Conservation (phyloP, 2,113 vertebrate genomes). For the Spilogale gracilis region DNA sequence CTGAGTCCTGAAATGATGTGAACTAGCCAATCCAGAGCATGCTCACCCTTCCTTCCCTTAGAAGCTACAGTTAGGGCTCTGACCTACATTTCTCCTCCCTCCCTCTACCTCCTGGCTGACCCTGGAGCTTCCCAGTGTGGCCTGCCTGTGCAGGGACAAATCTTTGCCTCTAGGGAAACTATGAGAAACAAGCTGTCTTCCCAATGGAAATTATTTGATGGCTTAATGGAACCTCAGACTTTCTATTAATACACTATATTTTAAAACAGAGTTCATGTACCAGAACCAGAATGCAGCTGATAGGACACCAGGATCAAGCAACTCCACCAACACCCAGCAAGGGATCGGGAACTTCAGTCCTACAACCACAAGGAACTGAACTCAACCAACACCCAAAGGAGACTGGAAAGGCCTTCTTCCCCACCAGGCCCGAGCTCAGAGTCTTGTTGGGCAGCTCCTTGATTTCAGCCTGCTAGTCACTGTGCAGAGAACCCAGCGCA, state of each 20-base stretch:
- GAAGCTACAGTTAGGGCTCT: neutral
- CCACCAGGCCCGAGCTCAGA: neutral
- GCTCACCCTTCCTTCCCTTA: neutral
- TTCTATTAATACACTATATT: neutral
- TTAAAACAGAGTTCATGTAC: neutral
- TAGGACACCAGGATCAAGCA: rapidly evolving
- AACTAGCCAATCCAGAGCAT: neutral
- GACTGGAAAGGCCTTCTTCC: neutral
- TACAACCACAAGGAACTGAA: neutral
- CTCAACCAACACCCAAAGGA: neutral
- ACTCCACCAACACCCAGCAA: neutral
- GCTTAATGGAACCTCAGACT: neutral
- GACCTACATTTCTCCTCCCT: too few relatives aligned
- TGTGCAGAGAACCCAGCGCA: too few relatives aligned
- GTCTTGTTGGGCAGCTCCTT: neutral
- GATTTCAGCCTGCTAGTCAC: neutral
- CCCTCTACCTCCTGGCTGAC: neutral
- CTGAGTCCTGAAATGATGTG: neutral
- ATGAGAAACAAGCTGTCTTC: neutral
- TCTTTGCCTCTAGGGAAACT: too few relatives aligned
- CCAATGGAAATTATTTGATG: neutral
- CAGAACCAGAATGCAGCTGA: neutral
- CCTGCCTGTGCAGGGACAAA: rapidly evolving
- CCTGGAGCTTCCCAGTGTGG: rapidly evolving
- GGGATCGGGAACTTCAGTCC: neutral